phyloP scores from a whole-genome alignment of 2,797 vertebrate genomes.

The Squalus acanthias region DNA sequence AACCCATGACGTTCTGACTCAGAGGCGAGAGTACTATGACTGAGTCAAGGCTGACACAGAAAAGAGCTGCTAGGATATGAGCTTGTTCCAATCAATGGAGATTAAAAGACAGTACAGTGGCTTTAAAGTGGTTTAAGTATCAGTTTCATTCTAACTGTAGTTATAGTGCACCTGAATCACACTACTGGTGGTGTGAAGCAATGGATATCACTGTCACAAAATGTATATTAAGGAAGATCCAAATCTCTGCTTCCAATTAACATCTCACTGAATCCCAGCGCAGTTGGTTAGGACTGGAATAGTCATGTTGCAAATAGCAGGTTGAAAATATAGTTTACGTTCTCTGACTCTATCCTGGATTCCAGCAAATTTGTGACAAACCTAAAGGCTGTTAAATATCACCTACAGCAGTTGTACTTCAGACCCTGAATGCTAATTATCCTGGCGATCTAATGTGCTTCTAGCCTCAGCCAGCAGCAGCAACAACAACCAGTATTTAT shows the following conservation, averaged over 20 bases:
- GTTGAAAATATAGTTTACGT: neutral
- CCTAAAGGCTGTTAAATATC: neutral
- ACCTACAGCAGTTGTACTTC: neutral
- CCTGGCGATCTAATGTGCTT: no score
- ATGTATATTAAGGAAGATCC: neutral
- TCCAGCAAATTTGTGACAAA: neutral
- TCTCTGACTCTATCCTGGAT: neutral
- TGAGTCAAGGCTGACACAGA: neutral
- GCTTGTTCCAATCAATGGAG: neutral
- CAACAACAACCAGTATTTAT: neutral
- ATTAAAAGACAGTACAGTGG: neutral
- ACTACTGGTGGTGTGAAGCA: neutral
- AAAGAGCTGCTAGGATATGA: neutral
- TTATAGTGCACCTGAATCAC: neutral
- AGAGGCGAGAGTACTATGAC: neutral
- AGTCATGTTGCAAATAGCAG: neutral
- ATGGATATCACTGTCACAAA: neutral
- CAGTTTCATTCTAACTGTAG: neutral
- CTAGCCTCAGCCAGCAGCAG: no score
- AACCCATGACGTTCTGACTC: neutral
- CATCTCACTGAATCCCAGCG: no score
- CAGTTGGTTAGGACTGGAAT: neutral
- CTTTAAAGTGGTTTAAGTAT: neutral
- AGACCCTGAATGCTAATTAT: no score
- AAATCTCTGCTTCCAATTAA: neutral